Percentiles rank a stretch among this genome's conserved stretches.
These are phyloP conservation scores for Cydia fagiglandana DNA, from an alignment of 1,140 invertebrate species.

Conservation along the genomic window DNA sequence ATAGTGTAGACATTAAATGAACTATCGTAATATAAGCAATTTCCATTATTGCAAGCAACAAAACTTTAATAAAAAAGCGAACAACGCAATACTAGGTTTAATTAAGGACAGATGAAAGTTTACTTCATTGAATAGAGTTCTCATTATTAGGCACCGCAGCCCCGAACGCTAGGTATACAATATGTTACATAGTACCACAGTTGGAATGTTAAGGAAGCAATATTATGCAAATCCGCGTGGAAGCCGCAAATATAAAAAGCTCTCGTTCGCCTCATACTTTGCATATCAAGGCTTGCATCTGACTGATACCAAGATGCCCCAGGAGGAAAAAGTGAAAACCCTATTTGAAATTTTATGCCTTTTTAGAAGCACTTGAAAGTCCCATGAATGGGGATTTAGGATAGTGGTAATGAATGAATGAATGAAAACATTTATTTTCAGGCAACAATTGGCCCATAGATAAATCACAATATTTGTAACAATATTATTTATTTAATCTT, in stretches of 20 bases:
- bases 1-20: neutral
- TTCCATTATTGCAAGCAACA: neutral
- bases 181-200: conserved; percentile 57
- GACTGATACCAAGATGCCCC: conserved; percentile 72
- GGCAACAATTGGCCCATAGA: too few relatives aligned
- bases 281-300: conserved; percentile 76
- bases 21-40: neutral
- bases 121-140: conserved; percentile 25
- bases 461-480: neutral
- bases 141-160: conserved; percentile 9
- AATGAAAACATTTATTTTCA: too few relatives aligned
- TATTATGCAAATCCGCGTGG: conserved; percentile 67
- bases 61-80: neutral
- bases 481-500: too few relatives aligned
- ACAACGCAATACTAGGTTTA: neutral
- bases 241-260: conserved; percentile 76
- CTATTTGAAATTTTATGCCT: conserved; percentile 74
- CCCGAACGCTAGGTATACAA: conserved; percentile 35
- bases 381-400: conserved; percentile 3
- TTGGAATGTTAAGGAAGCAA: conserved; percentile 73
- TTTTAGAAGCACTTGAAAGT: conserved; percentile 55
- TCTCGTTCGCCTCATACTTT: conserved; percentile 72
- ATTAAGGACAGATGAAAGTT: conserved; percentile 19
- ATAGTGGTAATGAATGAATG: too few relatives aligned
- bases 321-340: conserved; percentile 71